Conservation (phyloP, 1,140 invertebrate species). For the Brachionus paranguensis region DNA sequence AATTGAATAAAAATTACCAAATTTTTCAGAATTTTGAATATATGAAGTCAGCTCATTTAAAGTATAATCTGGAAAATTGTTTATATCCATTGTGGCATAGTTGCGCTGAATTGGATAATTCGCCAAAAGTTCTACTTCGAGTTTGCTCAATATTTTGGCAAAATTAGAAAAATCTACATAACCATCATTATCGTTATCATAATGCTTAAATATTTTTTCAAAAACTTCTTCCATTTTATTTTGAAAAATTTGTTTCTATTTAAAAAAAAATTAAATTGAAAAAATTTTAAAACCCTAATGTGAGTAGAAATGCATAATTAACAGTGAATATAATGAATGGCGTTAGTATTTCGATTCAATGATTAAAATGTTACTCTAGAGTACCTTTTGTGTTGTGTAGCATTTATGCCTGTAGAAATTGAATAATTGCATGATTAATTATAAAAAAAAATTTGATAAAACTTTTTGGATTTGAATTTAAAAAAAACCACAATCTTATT, state of each 20-base stretch:
- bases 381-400: neutral
- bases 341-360: neutral
- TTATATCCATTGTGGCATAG: neutral
- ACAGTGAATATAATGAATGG: neutral
- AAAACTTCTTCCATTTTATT: neutral
- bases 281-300: too few species aligned
- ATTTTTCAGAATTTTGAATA: neutral
- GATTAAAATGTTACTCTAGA: neutral
- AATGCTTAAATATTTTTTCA: neutral
- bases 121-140: neutral
- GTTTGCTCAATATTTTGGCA: conserved; percentile 8
- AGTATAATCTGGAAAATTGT: neutral
- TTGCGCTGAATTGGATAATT: conserved; percentile 18
- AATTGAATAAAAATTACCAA: neutral
- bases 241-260: neutral
- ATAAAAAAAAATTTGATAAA: too few species aligned
- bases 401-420: neutral
- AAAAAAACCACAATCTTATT: too few species aligned
- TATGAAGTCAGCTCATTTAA: neutral
- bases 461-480: too few species aligned
- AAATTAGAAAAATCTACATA: neutral
- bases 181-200: neutral
- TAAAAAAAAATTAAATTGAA: too few species aligned
- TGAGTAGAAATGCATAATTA: neutral
- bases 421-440: too few species aligned